Conservation (phyloP, 37 sponge, comb jelly and placozoan genomes). For the Haliclona indistincta region DNA sequence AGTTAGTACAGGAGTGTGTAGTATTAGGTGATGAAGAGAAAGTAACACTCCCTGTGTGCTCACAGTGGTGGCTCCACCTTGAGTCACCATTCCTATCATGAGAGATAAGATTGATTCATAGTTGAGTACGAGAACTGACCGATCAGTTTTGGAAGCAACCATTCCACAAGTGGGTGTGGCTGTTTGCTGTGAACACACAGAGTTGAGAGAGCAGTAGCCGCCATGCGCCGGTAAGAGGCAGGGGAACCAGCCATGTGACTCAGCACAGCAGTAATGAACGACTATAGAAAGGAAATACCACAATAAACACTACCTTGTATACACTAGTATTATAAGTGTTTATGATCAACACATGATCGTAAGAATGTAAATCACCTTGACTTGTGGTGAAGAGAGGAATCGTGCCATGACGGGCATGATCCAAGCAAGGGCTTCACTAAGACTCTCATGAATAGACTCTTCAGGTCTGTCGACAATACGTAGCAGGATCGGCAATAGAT, state of each 20-base stretch:
- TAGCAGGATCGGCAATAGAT: constrained; percentile 41
- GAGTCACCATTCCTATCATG: constrained; percentile 9
- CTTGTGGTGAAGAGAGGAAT: constrained; percentile 22
- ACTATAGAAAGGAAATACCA: constrained; percentile 3
- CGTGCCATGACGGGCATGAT: constrained; percentile 58
- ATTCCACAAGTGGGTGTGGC: constrained; percentile 9
- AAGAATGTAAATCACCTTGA: constrained; percentile 25
- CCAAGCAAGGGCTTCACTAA: constrained; percentile 27
- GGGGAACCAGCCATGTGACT: constrained; percentile 11
- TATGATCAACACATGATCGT: background rate
- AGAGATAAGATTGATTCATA: background rate
- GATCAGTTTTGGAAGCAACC: constrained; percentile 41
- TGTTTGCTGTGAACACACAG: background rate
- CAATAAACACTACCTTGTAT: constrained; percentile 1
- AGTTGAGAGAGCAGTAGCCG: constrained; percentile 10
- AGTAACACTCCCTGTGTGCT: constrained; percentile 37
- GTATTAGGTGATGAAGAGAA: constrained; percentile 33
- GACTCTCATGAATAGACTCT: constrained; percentile 51
- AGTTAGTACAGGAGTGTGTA: background rate
- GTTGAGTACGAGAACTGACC: constrained; percentile 14
- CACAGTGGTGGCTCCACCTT: background rate
- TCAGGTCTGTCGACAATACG: constrained; percentile 35
- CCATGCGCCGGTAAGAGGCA: constrained; percentile 50
- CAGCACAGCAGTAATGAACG: constrained; percentile 26
- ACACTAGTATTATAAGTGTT: background rate